A percentile compares a stretch with the other conserved stretches of the same genome.
Evolutionary conservation across 2,113 vertebrate species (phyloP).

Genomic region (Rousettus leschenaultii): DNA sequence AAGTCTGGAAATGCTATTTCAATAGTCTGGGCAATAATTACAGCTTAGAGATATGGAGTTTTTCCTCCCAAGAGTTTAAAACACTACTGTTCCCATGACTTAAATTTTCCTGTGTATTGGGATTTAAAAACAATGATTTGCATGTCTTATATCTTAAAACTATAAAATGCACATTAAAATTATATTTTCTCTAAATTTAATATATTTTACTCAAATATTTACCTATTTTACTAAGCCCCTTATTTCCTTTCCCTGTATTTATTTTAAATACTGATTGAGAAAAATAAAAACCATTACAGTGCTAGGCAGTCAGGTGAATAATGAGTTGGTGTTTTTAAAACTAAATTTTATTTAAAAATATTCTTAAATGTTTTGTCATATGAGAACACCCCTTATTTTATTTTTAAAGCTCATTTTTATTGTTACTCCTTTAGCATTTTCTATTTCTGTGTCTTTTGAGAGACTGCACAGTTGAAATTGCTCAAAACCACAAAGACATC

Average conservation of each 20-base stretch:
- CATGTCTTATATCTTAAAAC: neutral
- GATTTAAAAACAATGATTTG: neutral
- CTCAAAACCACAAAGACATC: neutral
- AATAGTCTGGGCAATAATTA: neutral
- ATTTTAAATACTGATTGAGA: neutral
- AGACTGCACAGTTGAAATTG: neutral
- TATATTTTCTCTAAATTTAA: neutral
- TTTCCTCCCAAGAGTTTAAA: neutral
- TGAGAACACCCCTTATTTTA: neutral
- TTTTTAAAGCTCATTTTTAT: neutral
- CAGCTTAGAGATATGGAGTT: neutral
- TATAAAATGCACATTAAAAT: neutral
- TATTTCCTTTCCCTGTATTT: neutral
- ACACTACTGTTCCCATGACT: neutral
- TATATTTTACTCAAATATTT: neutral
- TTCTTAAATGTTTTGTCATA: neutral
- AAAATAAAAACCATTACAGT: neutral
- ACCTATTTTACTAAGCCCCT: neutral
- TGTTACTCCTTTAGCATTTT: neutral
- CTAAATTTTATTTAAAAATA: constrained; percentile 13
- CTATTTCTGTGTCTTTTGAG: neutral
- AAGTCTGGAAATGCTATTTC: neutral
- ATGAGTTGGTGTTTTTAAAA: neutral
- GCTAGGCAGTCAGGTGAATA: neutral
- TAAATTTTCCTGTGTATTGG: neutral